These are phyloP conservation scores for Ceratitis capitata DNA, from an alignment of 1,140 invertebrate species.

Conservation along the genomic window DNA sequence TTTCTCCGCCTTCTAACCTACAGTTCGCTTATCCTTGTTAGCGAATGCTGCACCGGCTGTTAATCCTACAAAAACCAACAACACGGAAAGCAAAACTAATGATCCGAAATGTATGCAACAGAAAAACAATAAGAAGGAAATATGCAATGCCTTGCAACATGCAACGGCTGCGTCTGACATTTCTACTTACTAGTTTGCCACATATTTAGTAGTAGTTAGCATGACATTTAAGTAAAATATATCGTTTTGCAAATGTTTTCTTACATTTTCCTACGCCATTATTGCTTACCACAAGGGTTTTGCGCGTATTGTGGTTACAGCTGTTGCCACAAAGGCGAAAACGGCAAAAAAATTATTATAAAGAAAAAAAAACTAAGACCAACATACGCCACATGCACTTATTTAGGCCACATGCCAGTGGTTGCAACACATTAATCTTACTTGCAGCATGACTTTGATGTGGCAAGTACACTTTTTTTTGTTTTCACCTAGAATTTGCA, in stretches of 20 bases:
- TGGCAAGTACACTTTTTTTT: background rate
- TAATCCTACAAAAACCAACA: background rate
- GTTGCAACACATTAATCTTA: conserved; percentile 33
- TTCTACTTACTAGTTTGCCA: background rate
- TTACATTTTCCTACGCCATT: background rate
- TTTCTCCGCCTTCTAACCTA: background rate
- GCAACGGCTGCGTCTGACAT: background rate
- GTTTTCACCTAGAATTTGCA: background rate
- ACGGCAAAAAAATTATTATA: background rate
- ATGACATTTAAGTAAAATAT: background rate
- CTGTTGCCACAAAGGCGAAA: background rate
- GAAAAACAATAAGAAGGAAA: too few relatives aligned
- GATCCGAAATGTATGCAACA: background rate
- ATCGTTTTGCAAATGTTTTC: background rate
- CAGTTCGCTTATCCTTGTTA: background rate
- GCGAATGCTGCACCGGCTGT: background rate
- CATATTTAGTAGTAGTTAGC: too few relatives aligned
- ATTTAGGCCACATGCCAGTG: conserved; percentile 18
- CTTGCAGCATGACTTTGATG: conserved; percentile 12
- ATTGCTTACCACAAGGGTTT: conserved; percentile 17
- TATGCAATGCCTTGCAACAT: background rate
- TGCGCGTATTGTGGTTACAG: background rate
- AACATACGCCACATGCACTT: background rate
- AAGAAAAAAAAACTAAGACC: background rate
- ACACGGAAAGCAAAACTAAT: background rate